Base-by-base conservation (phyloP, 2,888 invertebrate genomes). In the Caenorhabditis zanzibari region DNA sequence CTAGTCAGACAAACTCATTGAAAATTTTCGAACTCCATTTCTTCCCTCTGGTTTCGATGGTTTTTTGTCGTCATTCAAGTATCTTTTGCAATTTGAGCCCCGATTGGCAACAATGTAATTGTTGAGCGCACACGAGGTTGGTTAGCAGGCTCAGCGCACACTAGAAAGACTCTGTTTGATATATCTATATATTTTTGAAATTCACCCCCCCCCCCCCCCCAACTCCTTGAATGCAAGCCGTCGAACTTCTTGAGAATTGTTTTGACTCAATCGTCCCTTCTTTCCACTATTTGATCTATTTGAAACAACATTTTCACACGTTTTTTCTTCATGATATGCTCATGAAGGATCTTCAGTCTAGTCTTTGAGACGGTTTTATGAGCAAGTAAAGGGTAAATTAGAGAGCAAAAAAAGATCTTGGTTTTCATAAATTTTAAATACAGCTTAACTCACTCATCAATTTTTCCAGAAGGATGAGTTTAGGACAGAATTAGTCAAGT, bases 11-110 rank as follows among this genome's bases (percentile, higher is more conserved):
- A 38, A 35, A 41, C 12, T 10, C 38, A 22, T 26, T 26, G 9
- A 14, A 24, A 58, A 22, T 41, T 41, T 61, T 35, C 41, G 35
- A 68, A 47, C 52, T 52, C 28, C 16, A 49, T n/a, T n/a, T 32
- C 32, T 4, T 16, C 35, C 35, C 4, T 24, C 54, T 35, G 68
- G 68, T 54, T 52, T 54, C 54, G 19, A 19, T 47, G 47, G 49
- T 52, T 66, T 66, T 28, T 66, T 52, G 66, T 22, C 49, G 49
- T 49, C 68, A 68, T 54, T 76, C 79, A 72, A 79, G 79, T 79
- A 79, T 56, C 56, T 26, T 61, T 76, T 79, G 79, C 79, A 79
- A 79, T 79, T 56, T 28, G 79, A 79, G 79, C 79, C 58, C 28
- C 58, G 44, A 38, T 68, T 71, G 63, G 77, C 77, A 77, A 77